Percentiles rank a stretch among this genome's conserved stretches.
Conservation (phyloP, 2,113 vertebrate genomes). For the Eptesicus fuscus region DNA sequence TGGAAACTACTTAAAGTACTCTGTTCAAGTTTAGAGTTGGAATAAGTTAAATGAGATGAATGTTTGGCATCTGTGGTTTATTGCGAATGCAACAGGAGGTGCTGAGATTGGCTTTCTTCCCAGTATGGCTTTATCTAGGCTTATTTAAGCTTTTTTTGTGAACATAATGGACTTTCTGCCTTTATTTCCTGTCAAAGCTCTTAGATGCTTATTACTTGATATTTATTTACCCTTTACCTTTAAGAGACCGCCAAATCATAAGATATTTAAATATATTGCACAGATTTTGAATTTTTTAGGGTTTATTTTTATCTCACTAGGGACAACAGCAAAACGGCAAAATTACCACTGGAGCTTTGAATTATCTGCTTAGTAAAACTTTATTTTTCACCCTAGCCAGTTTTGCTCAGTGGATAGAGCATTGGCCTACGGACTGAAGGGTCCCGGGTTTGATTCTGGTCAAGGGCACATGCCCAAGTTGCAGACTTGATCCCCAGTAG, state of each 20-base stretch:
- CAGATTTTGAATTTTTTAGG: not conserved
- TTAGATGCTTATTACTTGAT: conserved; percentile 15
- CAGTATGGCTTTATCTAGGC: not conserved
- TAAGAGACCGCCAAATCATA: conserved; percentile 35
- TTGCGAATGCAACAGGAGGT: conserved; percentile 40
- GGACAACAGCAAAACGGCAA: conserved; percentile 19
- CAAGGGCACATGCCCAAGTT: no score
- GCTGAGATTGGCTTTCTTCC: conserved; percentile 46
- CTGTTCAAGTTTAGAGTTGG: not conserved
- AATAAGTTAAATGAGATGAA: conserved; percentile 23
- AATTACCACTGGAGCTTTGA: not conserved
- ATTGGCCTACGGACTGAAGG: no score
- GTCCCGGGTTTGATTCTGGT: no score
- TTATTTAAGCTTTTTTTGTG: conserved; percentile 8
- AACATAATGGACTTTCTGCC: not conserved
- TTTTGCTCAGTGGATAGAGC: no score
- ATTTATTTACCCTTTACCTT: conserved; percentile 57
- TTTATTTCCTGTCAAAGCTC: conserved; percentile 47
- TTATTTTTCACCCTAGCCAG: not conserved
- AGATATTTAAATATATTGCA: conserved; percentile 30
- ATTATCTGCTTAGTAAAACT: conserved; percentile 21
- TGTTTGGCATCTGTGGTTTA: not conserved
- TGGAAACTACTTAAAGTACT: not conserved
- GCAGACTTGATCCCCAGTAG: no score
- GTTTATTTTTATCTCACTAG: conserved; percentile 1